Conservation (phyloP, 2,113 vertebrate species). For the Alaudala cheleensis region DNA sequence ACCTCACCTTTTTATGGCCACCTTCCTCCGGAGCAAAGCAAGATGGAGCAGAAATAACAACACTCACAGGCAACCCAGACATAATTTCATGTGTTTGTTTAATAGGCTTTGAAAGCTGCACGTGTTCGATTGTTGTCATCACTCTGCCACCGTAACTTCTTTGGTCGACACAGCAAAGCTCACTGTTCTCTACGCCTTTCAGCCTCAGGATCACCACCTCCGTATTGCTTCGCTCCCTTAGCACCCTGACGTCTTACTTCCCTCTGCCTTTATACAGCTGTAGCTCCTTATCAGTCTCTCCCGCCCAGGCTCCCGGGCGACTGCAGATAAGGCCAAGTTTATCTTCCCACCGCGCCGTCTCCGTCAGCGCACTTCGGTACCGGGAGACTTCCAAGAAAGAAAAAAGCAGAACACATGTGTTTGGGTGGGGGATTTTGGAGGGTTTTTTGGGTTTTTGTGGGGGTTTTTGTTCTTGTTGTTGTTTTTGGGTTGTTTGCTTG, state of each 20-base stretch:
- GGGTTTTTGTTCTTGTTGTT: not conserved
- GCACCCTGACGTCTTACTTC: not conserved
- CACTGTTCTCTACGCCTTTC: not conserved
- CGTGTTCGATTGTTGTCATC: not conserved
- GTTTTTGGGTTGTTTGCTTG: not conserved
- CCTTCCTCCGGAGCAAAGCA: not conserved
- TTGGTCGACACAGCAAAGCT: not conserved
- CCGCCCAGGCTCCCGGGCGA: not conserved
- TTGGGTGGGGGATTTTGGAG: not conserved
- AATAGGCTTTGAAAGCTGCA: not conserved
- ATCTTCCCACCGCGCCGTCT: not conserved
- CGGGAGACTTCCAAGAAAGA: not conserved
- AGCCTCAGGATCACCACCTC: not conserved
- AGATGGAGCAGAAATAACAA: not conserved
- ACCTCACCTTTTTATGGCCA: not conserved
- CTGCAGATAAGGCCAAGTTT: not conserved
- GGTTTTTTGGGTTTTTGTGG: no score
- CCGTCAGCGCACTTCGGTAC: not conserved
- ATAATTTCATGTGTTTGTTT: not conserved
- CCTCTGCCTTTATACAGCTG: not conserved
- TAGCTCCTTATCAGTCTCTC: not conserved
- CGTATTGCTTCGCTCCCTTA: no score
- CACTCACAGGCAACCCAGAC: not conserved
- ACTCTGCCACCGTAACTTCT: not conserved
- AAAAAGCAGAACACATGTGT: not conserved